Base-by-base conservation (phyloP, 2,113 vertebrate species). In the Epinephelus lanceolatus region DNA sequence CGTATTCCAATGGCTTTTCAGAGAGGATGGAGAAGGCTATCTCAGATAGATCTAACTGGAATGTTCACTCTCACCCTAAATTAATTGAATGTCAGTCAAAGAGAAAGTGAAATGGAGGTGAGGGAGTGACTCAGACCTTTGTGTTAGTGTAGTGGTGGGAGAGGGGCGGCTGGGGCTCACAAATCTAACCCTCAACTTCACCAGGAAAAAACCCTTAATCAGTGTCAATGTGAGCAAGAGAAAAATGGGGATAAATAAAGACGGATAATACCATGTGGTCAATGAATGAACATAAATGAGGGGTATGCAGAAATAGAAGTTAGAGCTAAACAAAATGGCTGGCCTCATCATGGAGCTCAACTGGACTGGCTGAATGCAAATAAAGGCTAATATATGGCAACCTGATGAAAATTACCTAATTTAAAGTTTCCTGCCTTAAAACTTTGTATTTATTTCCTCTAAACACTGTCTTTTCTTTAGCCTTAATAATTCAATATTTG, bases 31-130 rank as follows among this genome's bases (percentile, higher is more conserved):
- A 89, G 89, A 33, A 78, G 75, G 82, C 91, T 83, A 91, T 91
- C 89, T 88, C 52, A 71, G 76, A 85, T 33, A 67, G 78, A 91
- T 90, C 90, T 80, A 86, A 88, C 85, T 81, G 86, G 77, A 93
- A 80, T 65, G 73, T 83, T 91, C 81, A 61, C 86, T 85, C 82
- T 87, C 81, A 49, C 69, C 78, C 86, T 82, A 91, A 93, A 94
- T 94, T 89, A 93, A 94, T 92, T 92, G 92, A 92, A 93, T 91
- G 94, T 83, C 93, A 91, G 87, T 94, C 91, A 93, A 84, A 87
- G 85, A 76, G 86, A 89, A 90, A 86, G 86, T 84, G 84, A 91
- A 91, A 91, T 86, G 49, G 81, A 84, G 78, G 87, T 69, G 78
- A 85, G 85, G 60, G 84, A 86, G 86, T 76, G 86, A 81, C 86